phyloP scores from a whole-genome alignment of 2,113 vertebrate species.

The Crotalus helleri region DNA sequence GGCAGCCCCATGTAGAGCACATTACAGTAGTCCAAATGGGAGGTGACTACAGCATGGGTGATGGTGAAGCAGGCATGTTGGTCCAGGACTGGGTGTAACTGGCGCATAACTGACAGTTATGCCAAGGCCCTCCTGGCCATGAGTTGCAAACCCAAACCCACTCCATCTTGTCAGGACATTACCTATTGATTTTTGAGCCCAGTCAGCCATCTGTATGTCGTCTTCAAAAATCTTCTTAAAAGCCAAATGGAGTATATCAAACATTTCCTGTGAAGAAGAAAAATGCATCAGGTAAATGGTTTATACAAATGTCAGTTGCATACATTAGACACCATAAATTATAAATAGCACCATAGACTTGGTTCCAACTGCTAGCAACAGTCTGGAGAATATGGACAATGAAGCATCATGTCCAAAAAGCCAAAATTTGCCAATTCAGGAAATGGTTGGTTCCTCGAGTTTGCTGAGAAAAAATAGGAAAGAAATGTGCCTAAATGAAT shows the following conservation, averaged over 20 bases:
- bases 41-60: no score
- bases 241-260: not conserved
- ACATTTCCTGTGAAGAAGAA: constrained; percentile 2
- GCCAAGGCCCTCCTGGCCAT: not conserved
- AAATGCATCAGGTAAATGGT: not conserved
- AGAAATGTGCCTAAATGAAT: not conserved
- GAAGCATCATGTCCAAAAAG: not conserved
- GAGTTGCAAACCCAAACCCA: not conserved
- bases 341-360: not conserved
- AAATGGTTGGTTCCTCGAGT: not conserved
- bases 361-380: not conserved
- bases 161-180: not conserved
- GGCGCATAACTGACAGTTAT: not conserved
- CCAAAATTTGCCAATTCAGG: not conserved
- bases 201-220: constrained; percentile 29
- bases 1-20: not conserved
- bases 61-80: no score
- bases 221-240: constrained; percentile 36
- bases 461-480: not conserved
- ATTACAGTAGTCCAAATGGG: no score
- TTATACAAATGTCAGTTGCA: not conserved
- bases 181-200: constrained; percentile 35
- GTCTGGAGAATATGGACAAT: not conserved
- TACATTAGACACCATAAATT: not conserved
- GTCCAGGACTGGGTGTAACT: not conserved